Conservation (phyloP, 2,113 vertebrate species). For the Pelobates fuscus region DNA sequence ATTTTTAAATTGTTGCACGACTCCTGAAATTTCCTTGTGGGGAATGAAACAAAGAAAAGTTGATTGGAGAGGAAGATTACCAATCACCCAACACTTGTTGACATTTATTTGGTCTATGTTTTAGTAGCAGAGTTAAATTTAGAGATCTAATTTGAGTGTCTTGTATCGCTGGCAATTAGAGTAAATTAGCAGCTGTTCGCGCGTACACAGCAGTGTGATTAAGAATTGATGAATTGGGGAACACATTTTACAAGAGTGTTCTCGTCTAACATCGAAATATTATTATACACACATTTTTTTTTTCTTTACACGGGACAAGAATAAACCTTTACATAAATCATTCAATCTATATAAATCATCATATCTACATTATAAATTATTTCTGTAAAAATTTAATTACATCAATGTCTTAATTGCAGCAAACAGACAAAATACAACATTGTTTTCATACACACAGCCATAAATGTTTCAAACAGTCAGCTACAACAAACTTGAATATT, state of each 20-base stretch:
- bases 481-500: too few relatives aligned
- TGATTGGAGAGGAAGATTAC: constrained; percentile 45
- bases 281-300: too few relatives aligned
- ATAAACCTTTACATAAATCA: too few relatives aligned
- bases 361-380: too few relatives aligned
- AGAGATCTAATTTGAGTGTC: constrained; percentile 32
- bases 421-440: too few relatives aligned
- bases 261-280: too few relatives aligned
- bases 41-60: constrained; percentile 36
- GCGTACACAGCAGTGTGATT: constrained; percentile 30
- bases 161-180: constrained; percentile 20
- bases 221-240: constrained; percentile 31
- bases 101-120: constrained; percentile 1
- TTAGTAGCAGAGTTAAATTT: constrained; percentile 30
- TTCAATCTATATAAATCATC: too few relatives aligned
- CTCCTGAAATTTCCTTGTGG: background rate
- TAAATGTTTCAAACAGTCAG: too few relatives aligned
- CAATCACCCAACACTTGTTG: constrained; percentile 31
- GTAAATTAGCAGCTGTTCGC: constrained; percentile 37
- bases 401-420: too few relatives aligned
- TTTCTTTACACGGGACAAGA: too few relatives aligned
- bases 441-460: too few relatives aligned
- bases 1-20: constrained; percentile 2
- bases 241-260: background rate
- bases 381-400: too few relatives aligned